These are phyloP conservation scores for Syritta pipiens DNA, from an alignment of 2,888 invertebrate genomes.

Conservation along the genomic window DNA sequence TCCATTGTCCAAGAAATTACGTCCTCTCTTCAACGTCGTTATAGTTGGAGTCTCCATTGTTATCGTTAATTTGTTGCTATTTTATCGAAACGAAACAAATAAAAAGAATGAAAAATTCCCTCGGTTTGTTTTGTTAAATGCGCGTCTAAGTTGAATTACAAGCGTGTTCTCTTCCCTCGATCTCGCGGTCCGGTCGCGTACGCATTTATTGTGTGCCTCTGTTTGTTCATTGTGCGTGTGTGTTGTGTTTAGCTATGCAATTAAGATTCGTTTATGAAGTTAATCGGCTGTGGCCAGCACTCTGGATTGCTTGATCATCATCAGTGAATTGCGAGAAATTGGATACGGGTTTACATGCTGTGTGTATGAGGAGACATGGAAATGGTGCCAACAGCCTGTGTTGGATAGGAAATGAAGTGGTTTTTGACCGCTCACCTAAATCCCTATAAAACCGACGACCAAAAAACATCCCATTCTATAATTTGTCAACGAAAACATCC, in stretches of 20 bases:
- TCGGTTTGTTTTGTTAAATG: constrained; percentile 20
- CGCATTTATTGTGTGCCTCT: background rate
- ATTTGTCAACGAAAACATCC: background rate
- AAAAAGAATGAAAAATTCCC: background rate
- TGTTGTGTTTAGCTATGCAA: constrained; percentile 22
- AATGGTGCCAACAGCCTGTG: constrained; percentile 26
- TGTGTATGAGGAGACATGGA: background rate
- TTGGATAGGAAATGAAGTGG: constrained; percentile 13
- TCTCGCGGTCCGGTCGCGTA: background rate
- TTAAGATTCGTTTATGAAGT: constrained; percentile 52
- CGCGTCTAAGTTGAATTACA: too few species aligned
- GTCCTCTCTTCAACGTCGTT: too few species aligned
- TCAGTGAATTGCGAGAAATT: constrained; percentile 61
- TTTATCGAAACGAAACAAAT: too few species aligned
- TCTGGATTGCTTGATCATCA: constrained; percentile 31
- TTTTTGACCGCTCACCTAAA: too few species aligned
- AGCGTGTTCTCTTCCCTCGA: background rate
- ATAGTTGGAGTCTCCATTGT: background rate
- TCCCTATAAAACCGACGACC: too few species aligned
- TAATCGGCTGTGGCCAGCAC: constrained; percentile 39
- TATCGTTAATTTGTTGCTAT: background rate
- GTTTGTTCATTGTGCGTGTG: constrained; percentile 12
- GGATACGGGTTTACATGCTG: constrained; percentile 52
- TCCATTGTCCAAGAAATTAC: too few species aligned
- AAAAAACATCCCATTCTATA: too few species aligned